Evolutionary conservation across 2,888 invertebrate species (phyloP).

Genomic region (Drosophila gaucha): DNA sequence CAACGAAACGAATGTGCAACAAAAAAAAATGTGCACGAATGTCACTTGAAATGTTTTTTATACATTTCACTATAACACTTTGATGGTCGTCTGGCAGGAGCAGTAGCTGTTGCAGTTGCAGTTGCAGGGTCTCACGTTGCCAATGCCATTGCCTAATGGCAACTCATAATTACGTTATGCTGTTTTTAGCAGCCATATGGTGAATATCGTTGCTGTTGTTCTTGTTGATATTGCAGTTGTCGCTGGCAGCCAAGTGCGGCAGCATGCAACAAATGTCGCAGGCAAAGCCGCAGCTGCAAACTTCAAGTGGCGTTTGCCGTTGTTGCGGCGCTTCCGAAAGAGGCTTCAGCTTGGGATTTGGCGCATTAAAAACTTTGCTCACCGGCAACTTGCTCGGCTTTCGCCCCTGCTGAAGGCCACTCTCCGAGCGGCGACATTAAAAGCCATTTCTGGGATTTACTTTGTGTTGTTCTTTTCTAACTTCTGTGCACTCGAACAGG

Average conservation of each 20-base stretch:
- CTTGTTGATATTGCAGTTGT: constrained; percentile 18
- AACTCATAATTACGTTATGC: constrained; percentile 70
- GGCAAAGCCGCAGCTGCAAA: constrained; percentile 51
- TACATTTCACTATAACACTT: constrained; percentile 66
- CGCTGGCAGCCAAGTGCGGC: constrained; percentile 41
- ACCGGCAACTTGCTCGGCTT: constrained; percentile 18
- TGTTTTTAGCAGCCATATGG: constrained; percentile 69
- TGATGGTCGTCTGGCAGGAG: constrained; percentile 39
- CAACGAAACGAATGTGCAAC: constrained; percentile 6
- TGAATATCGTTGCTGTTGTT: constrained; percentile 23
- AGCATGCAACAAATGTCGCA: constrained; percentile 54
- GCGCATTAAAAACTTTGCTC: constrained; percentile 51
- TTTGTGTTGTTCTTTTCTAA: constrained; percentile 20
- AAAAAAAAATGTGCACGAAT: constrained; percentile 33
- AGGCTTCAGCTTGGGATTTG: constrained; percentile 46
- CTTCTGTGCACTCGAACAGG: neutral
- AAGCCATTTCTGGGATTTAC: constrained; percentile 31
- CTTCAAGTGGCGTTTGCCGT: constrained; percentile 32
- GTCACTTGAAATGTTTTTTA: constrained; percentile 66
- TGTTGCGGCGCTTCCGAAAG: constrained; percentile 36
- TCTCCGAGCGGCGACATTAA: constrained; percentile 39
- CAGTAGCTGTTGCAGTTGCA: neutral
- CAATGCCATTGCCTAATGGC: constrained; percentile 52
- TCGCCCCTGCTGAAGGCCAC: constrained; percentile 37
- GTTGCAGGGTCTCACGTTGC: constrained; percentile 24